Percentiles rank a stretch among this genome's conserved stretches.
Evolutionary conservation across 2,888 invertebrate species (phyloP).

Genomic region (Onthophagus sagittarius): DNA sequence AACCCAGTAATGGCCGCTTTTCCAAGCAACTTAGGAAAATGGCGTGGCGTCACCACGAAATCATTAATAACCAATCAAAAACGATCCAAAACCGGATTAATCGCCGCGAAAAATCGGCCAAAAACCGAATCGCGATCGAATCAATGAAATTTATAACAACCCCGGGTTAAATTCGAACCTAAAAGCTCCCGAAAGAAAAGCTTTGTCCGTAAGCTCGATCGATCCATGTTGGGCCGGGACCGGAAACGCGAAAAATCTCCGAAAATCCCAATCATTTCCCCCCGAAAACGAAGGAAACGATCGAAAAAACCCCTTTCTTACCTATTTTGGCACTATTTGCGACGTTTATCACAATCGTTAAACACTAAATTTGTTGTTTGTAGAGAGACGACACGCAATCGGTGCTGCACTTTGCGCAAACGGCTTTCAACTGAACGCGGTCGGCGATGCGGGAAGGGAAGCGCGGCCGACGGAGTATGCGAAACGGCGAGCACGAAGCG

Average conservation of each 20-base stretch:
- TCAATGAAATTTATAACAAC: neutral
- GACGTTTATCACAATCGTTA: constrained; percentile 49
- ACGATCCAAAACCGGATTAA: neutral
- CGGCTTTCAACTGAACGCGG: constrained; percentile 47
- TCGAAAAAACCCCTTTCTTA: constrained; percentile 32
- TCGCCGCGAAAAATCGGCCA: constrained; percentile 5
- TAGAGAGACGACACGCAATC: constrained; percentile 42
- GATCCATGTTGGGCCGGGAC: constrained; percentile 16
- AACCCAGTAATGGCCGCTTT: constrained; percentile 49
- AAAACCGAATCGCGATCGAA: neutral
- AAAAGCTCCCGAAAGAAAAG: constrained; percentile 23
- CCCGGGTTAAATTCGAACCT: constrained; percentile 1
- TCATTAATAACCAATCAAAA: constrained; percentile 4
- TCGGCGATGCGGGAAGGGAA: constrained; percentile 33
- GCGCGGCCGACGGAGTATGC: constrained; percentile 12
- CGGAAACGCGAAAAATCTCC: neutral
- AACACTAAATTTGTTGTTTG: constrained; percentile 42
- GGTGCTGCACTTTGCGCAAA: constrained; percentile 43
- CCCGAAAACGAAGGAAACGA: constrained; percentile 1
- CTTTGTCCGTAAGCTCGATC: constrained; percentile 23
- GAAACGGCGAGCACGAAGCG: constrained; percentile 30
- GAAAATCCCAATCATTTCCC: constrained; percentile 5
- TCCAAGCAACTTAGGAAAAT: constrained; percentile 46
- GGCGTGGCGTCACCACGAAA: constrained; percentile 38
- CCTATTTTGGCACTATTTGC: constrained; percentile 51